Percentiles rank a stretch among this genome's conserved stretches.
Conservation (phyloP, 2,113 vertebrate genomes). For the Megalops atlanticus region DNA sequence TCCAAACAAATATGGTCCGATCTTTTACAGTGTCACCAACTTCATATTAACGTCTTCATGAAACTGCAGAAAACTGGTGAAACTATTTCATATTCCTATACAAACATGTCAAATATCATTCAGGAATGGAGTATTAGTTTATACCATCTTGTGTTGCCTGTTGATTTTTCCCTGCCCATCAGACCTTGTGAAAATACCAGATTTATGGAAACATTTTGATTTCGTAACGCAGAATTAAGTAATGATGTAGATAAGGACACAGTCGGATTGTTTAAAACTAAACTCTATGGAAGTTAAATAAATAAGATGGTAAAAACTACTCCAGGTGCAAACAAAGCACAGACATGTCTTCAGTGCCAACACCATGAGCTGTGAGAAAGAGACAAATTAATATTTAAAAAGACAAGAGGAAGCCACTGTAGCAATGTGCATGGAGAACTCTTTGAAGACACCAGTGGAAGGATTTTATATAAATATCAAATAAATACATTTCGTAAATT, state of each 20-base stretch:
- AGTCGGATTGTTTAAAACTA: not conserved
- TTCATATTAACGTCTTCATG: slow-evolving; percentile 15
- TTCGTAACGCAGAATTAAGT: slow-evolving; percentile 7
- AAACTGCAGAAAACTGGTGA: not conserved
- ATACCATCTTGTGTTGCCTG: slow-evolving; percentile 20
- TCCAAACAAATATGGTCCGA: slow-evolving; percentile 22
- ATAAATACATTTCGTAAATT: too few relatives aligned
- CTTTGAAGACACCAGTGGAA: slow-evolving; percentile 52
- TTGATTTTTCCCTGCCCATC: not conserved
- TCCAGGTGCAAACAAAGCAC: slow-evolving; percentile 1
- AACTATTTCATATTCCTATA: slow-evolving; percentile 26
- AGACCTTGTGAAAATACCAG: not conserved
- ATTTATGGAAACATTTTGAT: not conserved
- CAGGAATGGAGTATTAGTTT: slow-evolving; percentile 13
- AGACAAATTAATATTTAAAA: not conserved
- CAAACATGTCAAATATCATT: slow-evolving; percentile 15
- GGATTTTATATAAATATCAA: slow-evolving; percentile 24
- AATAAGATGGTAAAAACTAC: slow-evolving; percentile 18
- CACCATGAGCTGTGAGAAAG: not conserved
- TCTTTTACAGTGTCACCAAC: not conserved
- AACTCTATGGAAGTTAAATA: not conserved
- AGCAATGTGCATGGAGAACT: slow-evolving; percentile 35
- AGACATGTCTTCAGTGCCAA: not conserved
- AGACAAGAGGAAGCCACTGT: slow-evolving; percentile 19
- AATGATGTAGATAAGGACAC: not conserved